Evolutionary conservation across 2,888 invertebrate species (phyloP), one percentile per base, ranked within the genome.

Genomic region (Orchesellides sinensis): DNA sequence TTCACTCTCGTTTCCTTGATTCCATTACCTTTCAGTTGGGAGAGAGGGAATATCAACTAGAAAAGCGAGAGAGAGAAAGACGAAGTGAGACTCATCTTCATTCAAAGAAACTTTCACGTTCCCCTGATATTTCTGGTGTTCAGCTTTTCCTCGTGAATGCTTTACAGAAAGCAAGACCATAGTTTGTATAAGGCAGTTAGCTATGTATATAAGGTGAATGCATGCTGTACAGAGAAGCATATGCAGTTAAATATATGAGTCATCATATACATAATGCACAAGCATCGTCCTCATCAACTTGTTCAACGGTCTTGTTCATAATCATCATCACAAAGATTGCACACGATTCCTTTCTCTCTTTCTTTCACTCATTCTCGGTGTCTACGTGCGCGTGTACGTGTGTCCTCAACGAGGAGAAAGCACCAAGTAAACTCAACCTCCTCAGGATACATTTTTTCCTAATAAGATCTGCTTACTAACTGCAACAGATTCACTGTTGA

Each of bases 101-200:
- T 75, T 75, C 74, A 75, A 73, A 75, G 74, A 75, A 75, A 75
- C 74, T 75, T 73, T 65, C 74, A 52, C 74, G 65, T 75, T 75
- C 74, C 74, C 74, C 49, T 65, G 74, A 75, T 75, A 75, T 75
- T 75, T 52, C 65, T 65, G 52, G 74, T 54, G 65, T 74, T 63
- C 74, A 74, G 74, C 52, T 63, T 63, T 75, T 75, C 74, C 54
- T 65, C 65, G 21, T 66, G 65, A 52, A 63, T 74, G 52, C 73
- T 45, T 47, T 29, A 52, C n/a, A 61, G 27, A n/a, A 54, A 69
- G 12, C 10, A 32, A 35, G 25, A 25, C 19, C n/a, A n/a, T 5
- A n/a, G 29, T 52, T 52, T 21, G n/a, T 52, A 10, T 52, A n/a
- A 52, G 52, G 54, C 3, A 29, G 35, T 19, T 21, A 23, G 52